Conservation (phyloP, 2,797 vertebrate genomes). For the Rhyacichthys aspro region DNA sequence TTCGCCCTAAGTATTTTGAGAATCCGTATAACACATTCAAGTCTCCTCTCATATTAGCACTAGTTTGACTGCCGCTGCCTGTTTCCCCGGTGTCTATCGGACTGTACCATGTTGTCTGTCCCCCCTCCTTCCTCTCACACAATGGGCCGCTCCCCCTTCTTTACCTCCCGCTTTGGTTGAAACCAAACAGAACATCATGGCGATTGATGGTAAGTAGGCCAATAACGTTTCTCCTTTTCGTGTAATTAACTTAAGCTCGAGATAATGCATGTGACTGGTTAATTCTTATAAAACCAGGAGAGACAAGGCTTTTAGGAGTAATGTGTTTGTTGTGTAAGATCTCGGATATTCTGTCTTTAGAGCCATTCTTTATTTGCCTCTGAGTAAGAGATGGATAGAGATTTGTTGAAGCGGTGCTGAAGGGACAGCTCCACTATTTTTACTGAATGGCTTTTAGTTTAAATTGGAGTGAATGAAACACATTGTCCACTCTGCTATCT, state of each 20-base stretch:
- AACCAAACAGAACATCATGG: conserved; percentile 92
- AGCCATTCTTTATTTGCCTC: conserved; percentile 9
- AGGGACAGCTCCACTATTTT: conserved; percentile 59
- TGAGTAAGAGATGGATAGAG: conserved; percentile 13
- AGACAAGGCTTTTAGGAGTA: not conserved
- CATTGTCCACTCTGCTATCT: not conserved
- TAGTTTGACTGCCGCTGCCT: too few relatives aligned
- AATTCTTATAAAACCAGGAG: not conserved
- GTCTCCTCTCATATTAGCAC: too few relatives aligned
- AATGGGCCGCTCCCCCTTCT: conserved; percentile 68
- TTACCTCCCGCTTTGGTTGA: conserved; percentile 71
- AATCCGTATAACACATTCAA: too few relatives aligned
- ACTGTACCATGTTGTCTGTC: conserved; percentile 56
- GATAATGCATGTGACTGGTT: conserved; percentile 2
- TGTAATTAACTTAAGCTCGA: conserved; percentile 49
- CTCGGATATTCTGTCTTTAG: conserved; percentile 8
- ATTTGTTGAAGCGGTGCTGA: conserved; percentile 61
- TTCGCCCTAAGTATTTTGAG: too few relatives aligned
- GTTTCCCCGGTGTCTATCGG: conserved; percentile 24
- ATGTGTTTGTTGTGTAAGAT: not conserved
- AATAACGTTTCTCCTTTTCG: conserved; percentile 74
- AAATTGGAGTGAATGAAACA: not conserved
- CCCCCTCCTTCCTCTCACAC: not conserved
- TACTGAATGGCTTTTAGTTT: not conserved
- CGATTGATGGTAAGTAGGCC: conserved; percentile 96